Conservation (phyloP, 2,888 invertebrate genomes). For the Hyalella azteca region DNA sequence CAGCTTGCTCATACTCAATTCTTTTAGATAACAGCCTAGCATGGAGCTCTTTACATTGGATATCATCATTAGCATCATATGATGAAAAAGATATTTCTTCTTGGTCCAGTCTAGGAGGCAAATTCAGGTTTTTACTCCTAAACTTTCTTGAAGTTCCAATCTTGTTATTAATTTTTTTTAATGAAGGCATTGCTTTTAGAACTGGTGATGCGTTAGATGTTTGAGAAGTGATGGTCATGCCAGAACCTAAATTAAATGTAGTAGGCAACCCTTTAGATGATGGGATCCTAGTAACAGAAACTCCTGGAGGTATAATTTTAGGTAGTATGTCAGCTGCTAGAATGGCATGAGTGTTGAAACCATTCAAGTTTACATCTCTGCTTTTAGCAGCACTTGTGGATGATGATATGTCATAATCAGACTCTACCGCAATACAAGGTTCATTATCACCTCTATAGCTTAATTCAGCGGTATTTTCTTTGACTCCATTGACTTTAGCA, state of each 20-base stretch:
- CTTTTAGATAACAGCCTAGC: slow-evolving; percentile 45
- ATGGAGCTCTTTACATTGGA: slow-evolving; percentile 33
- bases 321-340: slow-evolving; percentile 42
- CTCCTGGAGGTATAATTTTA: slow-evolving; percentile 49
- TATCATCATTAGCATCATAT: background rate
- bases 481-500: background rate
- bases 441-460: background rate
- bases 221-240: slow-evolving; percentile 40
- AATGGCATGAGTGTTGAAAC: background rate
- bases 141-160: background rate
- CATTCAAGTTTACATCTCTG: background rate
- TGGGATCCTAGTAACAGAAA: slow-evolving; percentile 56
- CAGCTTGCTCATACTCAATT: slow-evolving; percentile 46
- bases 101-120: slow-evolving; percentile 4
- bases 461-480: background rate
- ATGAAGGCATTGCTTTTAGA: slow-evolving; percentile 52
- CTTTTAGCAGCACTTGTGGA: background rate
- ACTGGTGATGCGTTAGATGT: slow-evolving; percentile 30
- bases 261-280: slow-evolving; percentile 40
- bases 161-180: slow-evolving; percentile 48
- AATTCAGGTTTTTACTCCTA: background rate
- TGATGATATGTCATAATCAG: slow-evolving; percentile 41
- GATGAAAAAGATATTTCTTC: slow-evolving; percentile 1
- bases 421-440: background rate
- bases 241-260: slow-evolving; percentile 35